Evolutionary conservation across 2,888 invertebrate genomes (phyloP).

Genomic region (Luffia ferchaultella): DNA sequence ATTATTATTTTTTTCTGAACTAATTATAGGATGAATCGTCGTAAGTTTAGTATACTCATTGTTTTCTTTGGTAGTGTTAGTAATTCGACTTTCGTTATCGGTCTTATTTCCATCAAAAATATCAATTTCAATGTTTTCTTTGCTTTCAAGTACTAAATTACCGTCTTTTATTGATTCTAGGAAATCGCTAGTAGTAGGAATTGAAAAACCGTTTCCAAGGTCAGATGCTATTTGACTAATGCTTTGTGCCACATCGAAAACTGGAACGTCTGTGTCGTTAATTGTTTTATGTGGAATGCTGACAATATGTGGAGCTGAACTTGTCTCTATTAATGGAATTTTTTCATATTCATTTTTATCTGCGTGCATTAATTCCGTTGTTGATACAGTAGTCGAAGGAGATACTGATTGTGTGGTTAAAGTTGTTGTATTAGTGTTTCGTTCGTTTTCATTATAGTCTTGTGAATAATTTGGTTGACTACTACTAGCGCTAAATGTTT

Average conservation of each 20-base stretch:
- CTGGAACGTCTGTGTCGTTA: conserved; percentile 27
- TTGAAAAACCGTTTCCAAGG: conserved; percentile 40
- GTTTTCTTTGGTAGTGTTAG: conserved; percentile 15
- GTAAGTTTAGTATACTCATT: conserved; percentile 42
- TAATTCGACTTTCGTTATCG: conserved; percentile 15
- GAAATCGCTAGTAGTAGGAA: conserved; percentile 39
- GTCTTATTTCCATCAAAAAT: conserved; percentile 30
- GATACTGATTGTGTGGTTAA: conserved; percentile 54
- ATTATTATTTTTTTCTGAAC: no score
- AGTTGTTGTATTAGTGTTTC: conserved; percentile 35
- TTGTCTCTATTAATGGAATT: conserved; percentile 13
- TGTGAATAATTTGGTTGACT: conserved; percentile 6
- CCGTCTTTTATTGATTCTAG: conserved; percentile 34
- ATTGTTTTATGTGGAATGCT: conserved; percentile 12
- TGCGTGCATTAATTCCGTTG: conserved; percentile 32
- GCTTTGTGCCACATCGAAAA: conserved; percentile 56
- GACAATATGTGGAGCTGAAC: conserved; percentile 14
- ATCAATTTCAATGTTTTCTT: conserved; percentile 48
- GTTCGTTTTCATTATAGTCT: conserved; percentile 16
- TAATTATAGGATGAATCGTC: conserved; percentile 29
- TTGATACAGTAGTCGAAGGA: conserved; percentile 40
- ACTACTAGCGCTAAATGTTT: not conserved
- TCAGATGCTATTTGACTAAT: conserved; percentile 61
- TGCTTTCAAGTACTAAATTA: conserved; percentile 40
- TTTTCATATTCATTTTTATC: conserved; percentile 19